Conservation (phyloP, 2,888 invertebrate genomes). For the Pseudolycoriella hygida region DNA sequence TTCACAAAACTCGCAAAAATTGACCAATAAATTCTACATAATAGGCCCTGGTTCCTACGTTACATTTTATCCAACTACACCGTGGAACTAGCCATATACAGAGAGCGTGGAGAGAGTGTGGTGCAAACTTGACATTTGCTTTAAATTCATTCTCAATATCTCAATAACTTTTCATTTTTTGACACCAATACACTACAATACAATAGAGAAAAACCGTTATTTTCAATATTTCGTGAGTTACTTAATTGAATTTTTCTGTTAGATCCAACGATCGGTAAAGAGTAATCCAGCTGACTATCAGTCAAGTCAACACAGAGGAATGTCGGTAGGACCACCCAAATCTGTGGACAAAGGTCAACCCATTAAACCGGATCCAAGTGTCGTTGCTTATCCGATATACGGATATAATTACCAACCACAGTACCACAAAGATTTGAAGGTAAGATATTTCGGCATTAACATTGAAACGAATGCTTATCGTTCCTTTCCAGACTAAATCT, state of each 20-base stretch:
- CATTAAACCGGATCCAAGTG: background rate
- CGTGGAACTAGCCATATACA: too few relatives aligned
- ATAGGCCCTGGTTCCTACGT: too few relatives aligned
- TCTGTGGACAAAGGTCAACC: background rate
- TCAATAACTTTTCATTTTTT: too few relatives aligned
- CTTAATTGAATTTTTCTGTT: background rate
- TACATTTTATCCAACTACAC: too few relatives aligned
- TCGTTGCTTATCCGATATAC: background rate
- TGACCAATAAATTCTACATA: too few relatives aligned
- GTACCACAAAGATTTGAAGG: constrained; percentile 1
- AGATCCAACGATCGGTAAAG: background rate
- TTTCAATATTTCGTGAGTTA: too few relatives aligned
- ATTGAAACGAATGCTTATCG: background rate
- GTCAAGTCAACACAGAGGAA: background rate
- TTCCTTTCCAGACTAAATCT: background rate
- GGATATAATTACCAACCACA: background rate
- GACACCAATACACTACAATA: too few relatives aligned
- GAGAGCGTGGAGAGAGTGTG: too few relatives aligned
- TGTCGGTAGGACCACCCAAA: background rate
- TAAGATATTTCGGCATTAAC: background rate
- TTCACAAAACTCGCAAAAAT: too few relatives aligned
- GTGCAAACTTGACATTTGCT: too few relatives aligned
- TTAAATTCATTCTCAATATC: too few relatives aligned
- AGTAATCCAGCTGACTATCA: background rate
- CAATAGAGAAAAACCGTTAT: too few relatives aligned